A percentile compares a stretch with the other conserved stretches of the same genome.
Evolutionary conservation across 2,888 invertebrate species (phyloP).

Genomic region (Parnassius smintheus): DNA sequence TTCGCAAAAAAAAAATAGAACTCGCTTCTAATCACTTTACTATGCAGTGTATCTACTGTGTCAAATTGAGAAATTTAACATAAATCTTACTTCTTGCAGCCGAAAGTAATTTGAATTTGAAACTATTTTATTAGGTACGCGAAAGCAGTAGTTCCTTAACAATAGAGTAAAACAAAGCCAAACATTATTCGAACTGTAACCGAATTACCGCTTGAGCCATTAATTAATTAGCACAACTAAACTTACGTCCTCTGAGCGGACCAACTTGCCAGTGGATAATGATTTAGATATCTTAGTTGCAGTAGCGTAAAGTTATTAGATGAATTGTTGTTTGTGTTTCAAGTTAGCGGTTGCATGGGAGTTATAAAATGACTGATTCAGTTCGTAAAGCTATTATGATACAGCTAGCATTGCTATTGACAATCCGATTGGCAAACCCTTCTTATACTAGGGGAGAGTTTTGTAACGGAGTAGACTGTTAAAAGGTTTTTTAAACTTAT

Average conservation of each 20-base stretch:
- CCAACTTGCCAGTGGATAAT: conserved; percentile 23
- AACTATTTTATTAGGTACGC: conserved; percentile 1
- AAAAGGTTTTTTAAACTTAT: too few relatives aligned
- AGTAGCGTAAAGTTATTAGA: conserved; percentile 15
- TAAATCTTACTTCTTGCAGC: neutral
- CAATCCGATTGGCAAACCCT: too few relatives aligned
- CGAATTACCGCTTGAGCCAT: conserved; percentile 31
- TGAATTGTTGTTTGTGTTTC: conserved; percentile 8
- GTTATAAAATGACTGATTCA: too few relatives aligned
- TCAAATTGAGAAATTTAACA: too few relatives aligned
- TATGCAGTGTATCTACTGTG: too few relatives aligned
- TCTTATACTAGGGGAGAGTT: too few relatives aligned
- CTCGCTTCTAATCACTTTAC: too few relatives aligned
- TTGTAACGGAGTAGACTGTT: too few relatives aligned
- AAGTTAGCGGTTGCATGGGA: neutral
- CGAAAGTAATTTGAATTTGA: conserved; percentile 6
- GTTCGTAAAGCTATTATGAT: too few relatives aligned
- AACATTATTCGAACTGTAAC: conserved; percentile 30
- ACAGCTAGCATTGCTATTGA: too few relatives aligned
- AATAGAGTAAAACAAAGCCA: conserved; percentile 17
- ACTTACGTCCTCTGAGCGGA: conserved; percentile 39
- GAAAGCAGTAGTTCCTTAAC: conserved; percentile 18
- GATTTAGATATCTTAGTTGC: conserved; percentile 23
- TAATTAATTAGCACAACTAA: conserved; percentile 34
- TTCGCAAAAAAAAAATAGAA: too few relatives aligned